Percentiles rank a stretch among this genome's conserved stretches.
phyloP scores from a whole-genome alignment of 37 sponge, comb jelly and placozoan species.

The Chondrilla cf. caribensis region DNA sequence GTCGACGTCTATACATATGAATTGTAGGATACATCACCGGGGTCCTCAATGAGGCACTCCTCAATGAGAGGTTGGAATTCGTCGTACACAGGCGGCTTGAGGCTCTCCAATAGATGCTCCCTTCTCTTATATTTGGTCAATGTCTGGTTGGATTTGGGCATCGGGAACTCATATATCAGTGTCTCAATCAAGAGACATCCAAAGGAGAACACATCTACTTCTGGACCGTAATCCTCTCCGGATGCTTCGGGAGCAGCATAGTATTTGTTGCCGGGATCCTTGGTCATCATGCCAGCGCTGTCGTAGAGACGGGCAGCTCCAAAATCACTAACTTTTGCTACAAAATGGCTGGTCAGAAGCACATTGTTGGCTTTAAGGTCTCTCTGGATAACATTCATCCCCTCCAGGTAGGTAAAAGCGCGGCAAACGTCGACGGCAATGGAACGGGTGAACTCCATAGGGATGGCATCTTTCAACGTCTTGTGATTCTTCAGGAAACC shows the following conservation, averaged over 20 bases:
- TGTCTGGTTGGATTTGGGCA: neutral
- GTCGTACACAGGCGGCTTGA: neutral
- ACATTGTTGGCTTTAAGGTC: neutral
- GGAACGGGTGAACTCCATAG: neutral
- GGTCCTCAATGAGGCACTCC: neutral
- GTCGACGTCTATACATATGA: too few species aligned
- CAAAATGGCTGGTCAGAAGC: neutral
- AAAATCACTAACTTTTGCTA: conserved; percentile 13
- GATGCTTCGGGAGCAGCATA: neutral
- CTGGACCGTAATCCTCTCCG: neutral
- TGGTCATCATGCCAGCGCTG: neutral
- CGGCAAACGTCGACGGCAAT: neutral
- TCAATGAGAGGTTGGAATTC: neutral
- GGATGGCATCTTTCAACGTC: neutral
- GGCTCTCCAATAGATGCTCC: neutral
- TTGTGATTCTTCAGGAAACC: neutral
- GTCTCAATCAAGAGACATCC: neutral
- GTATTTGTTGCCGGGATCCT: neutral
- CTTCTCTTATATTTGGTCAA: neutral
- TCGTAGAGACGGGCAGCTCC: neutral
- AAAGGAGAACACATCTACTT: neutral
- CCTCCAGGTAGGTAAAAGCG: neutral
- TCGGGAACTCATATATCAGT: neutral
- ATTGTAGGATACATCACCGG: neutral
- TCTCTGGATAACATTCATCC: neutral